Evolutionary conservation across 2,888 invertebrate species (phyloP), one percentile per base, ranked within the genome.

Genomic region (Rhagonycha fulva): DNA sequence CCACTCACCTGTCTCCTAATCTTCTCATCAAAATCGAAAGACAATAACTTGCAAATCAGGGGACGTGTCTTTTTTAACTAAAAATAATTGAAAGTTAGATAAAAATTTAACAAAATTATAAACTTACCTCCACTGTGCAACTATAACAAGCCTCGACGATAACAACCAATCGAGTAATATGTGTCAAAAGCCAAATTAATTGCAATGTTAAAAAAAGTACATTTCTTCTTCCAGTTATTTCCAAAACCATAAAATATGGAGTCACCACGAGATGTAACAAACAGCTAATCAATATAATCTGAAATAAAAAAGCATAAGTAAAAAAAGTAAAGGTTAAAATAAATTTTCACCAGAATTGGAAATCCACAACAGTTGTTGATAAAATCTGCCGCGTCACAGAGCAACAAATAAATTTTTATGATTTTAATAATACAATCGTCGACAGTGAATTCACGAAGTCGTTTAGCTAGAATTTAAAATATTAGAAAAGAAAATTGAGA

Each of bases 191-290:
- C 91, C 91, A 91, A 4, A 89, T 81, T 23, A 87, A 81, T 79
- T 91, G 90, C 4, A 89, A 84, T 77, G 86, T 82, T 9, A 90
- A 84, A 68, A 89, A 89, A 19, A 88, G 84, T 77, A 85, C 84
- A 74, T 76, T 87, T 14, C 76, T 87, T 72, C 86, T 87, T 26
- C 84, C 87, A 9, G 87, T 83, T 32, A 89, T 83, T 81, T 89
- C 89, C 76, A 89, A 82, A 76, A 90, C 88, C 0, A 91, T 82
- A 81, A 91, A 90, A 80, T 91, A 91, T 0, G 90, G 89, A 0
- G 91, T 91, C 68, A 91, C 90, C 14, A 91, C 89, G 62, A 91
- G 81, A 80, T 91, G 91, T 68, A 91, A 84, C 4, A 91, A 84
- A 68, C 90, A 90, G 0, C 90, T 90, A 3, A 89, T 85, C 19